Conservation (phyloP, 2,113 vertebrate species). For the Sinocyclocheilus grahami region DNA sequence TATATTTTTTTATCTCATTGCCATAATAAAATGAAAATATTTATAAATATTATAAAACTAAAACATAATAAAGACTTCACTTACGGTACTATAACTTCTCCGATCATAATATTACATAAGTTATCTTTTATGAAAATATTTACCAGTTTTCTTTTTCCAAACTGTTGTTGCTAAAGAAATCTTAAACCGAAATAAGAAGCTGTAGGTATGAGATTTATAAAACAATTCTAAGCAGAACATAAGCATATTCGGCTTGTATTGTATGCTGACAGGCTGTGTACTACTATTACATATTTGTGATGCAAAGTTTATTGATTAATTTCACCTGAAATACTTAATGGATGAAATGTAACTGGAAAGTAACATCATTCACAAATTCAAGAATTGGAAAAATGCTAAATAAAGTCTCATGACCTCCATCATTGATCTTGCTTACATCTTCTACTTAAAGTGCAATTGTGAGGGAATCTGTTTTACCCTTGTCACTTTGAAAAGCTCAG, state of each 20-base stretch:
- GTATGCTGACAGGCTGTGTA: too few relatives aligned
- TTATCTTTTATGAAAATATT: background rate
- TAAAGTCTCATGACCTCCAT: background rate
- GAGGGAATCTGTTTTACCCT: slow-evolving; percentile 23
- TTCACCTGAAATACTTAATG: too few relatives aligned
- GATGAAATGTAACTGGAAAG: background rate
- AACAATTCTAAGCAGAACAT: too few relatives aligned
- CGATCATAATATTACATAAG: too few relatives aligned
- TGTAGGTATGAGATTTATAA: too few relatives aligned
- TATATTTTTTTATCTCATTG: background rate
- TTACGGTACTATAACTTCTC: too few relatives aligned
- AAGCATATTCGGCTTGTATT: too few relatives aligned
- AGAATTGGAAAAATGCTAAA: background rate
- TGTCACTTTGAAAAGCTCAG: slow-evolving; percentile 33
- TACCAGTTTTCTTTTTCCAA: background rate
- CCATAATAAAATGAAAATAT: background rate
- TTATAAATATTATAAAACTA: too few relatives aligned
- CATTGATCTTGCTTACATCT: slow-evolving; percentile 3
- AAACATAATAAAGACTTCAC: background rate
- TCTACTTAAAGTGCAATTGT: background rate
- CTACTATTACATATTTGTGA: too few relatives aligned
- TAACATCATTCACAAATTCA: background rate
- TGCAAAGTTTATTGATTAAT: too few relatives aligned
- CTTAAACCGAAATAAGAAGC: background rate
- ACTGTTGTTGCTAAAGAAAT: background rate